These are phyloP conservation scores for Podarcis siculus DNA, from an alignment of 2,797 vertebrate genomes.

Conservation along the genomic window DNA sequence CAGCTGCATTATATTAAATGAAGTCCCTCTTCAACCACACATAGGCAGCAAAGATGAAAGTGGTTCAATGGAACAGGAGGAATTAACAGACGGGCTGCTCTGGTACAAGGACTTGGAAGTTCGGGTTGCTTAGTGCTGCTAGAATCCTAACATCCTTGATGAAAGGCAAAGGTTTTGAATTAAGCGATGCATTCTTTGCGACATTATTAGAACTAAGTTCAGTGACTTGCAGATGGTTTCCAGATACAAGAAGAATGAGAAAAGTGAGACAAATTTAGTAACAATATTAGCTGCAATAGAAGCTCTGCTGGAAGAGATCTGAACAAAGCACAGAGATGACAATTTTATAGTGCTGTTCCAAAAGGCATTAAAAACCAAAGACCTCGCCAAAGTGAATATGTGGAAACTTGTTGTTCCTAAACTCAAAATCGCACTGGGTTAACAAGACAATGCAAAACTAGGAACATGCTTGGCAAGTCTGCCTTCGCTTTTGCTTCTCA, in stretches of 20 bases:
- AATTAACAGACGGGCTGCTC: not conserved
- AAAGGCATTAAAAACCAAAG: slow-evolving; percentile 7
- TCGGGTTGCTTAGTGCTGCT: not conserved
- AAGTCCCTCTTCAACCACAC: not conserved
- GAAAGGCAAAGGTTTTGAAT: slow-evolving; percentile 22
- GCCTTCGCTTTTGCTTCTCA: not conserved
- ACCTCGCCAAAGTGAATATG: slow-evolving; percentile 8
- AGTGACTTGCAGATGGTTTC: slow-evolving; percentile 4
- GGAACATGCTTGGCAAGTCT: slow-evolving; percentile 15
- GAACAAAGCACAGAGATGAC: not conserved
- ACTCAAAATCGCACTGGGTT: not conserved
- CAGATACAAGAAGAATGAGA: not conserved
- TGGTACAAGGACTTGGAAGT: not conserved
- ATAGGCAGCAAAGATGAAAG: not conserved
- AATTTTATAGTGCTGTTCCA: slow-evolving; percentile 12
- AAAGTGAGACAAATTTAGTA: slow-evolving; percentile 14
- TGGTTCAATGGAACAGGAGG: not conserved
- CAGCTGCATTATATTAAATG: not conserved
- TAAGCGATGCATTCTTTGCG: not conserved
- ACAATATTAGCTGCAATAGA: not conserved
- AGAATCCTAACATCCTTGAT: not conserved
- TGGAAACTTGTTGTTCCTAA: slow-evolving; percentile 8
- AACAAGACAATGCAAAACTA: slow-evolving; percentile 12
- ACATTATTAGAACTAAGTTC: slow-evolving; percentile 14
- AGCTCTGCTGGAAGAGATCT: not conserved